Conservation (phyloP, 2,113 vertebrate species). For the Takifugu bimaculatus region DNA sequence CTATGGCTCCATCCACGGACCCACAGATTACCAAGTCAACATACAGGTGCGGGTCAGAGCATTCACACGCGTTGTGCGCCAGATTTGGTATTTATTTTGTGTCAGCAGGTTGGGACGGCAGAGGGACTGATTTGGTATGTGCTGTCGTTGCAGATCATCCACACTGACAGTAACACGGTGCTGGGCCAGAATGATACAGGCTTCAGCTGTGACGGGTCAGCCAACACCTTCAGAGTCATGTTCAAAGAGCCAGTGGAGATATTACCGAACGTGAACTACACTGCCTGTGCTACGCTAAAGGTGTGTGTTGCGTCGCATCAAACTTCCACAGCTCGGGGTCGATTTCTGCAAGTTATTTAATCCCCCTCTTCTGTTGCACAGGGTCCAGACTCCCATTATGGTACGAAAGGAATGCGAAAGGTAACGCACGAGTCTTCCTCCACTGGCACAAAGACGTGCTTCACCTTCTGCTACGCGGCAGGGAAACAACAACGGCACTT, state of each 20-base stretch:
- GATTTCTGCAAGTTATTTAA: not conserved
- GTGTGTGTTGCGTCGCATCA: conserved; percentile 53
- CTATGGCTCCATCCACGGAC: conserved; percentile 93
- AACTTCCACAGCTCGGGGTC: not conserved
- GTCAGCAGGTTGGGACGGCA: too few relatives aligned
- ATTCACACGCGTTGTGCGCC: not conserved
- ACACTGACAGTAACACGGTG: conserved; percentile 95
- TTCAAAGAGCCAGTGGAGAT: conserved; percentile 97
- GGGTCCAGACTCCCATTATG: conserved; percentile 97
- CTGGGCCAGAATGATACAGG: conserved; percentile 96
- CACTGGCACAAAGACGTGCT: conserved; percentile 92
- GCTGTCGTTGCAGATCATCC: conserved; percentile 82
- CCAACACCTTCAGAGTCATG: conserved; percentile 97
- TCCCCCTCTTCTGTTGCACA: conserved; percentile 29
- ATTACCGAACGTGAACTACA: conserved; percentile 94
- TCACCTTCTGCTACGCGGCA: conserved; percentile 97
- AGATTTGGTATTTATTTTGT: not conserved
- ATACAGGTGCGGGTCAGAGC: conserved; percentile 80
- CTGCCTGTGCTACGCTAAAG: conserved; percentile 94
- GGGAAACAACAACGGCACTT: conserved; percentile 97
- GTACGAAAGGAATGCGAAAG: conserved; percentile 96
- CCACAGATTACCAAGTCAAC: conserved; percentile 95
- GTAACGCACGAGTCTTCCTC: conserved; percentile 92
- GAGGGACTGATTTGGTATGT: not conserved
- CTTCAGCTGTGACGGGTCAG: conserved; percentile 94